Evolutionary conservation across 2,888 invertebrate species (phyloP).

Genomic region (Acrobasis consociella): DNA sequence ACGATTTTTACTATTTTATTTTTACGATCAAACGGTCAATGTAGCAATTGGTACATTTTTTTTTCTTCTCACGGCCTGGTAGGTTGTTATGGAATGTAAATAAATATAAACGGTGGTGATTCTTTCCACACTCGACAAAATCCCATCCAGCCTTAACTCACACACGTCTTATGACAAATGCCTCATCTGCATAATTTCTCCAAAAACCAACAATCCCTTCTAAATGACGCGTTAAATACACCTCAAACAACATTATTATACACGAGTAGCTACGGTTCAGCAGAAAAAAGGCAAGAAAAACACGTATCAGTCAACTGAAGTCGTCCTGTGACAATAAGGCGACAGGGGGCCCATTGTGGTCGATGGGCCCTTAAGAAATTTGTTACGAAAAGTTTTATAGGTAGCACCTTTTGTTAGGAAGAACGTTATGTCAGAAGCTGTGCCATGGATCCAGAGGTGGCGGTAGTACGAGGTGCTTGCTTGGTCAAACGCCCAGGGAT

Average conservation of each 20-base stretch:
- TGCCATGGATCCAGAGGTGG: slow-evolving; percentile 35
- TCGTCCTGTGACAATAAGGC: slow-evolving; percentile 56
- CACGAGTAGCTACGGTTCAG: slow-evolving; percentile 49
- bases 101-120: neutral
- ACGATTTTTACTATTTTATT: too few relatives aligned
- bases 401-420: slow-evolving; percentile 51
- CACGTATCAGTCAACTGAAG: slow-evolving; percentile 60
- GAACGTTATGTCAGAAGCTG: slow-evolving; percentile 20
- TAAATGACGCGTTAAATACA: slow-evolving; percentile 74
- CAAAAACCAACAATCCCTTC: slow-evolving; percentile 66
- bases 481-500: too few relatives aligned
- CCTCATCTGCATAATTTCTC: slow-evolving; percentile 67
- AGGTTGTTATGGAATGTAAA: too few relatives aligned
- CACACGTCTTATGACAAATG: slow-evolving; percentile 34
- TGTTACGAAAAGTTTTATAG: slow-evolving; percentile 70
- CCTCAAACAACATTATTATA: slow-evolving; percentile 72
- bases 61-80: too few relatives aligned
- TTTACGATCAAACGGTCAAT: too few relatives aligned
- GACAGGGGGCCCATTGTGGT: slow-evolving; percentile 66
- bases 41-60: too few relatives aligned
- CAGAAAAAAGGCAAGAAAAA: slow-evolving; percentile 29
- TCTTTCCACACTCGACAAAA: neutral
- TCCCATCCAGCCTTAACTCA: neutral
- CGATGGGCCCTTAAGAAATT: slow-evolving; percentile 72
- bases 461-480: too few relatives aligned